Percentiles rank a stretch among this genome's conserved stretches.
phyloP scores from a whole-genome alignment of 2,797 vertebrate genomes.

The Capromys pilorides region DNA sequence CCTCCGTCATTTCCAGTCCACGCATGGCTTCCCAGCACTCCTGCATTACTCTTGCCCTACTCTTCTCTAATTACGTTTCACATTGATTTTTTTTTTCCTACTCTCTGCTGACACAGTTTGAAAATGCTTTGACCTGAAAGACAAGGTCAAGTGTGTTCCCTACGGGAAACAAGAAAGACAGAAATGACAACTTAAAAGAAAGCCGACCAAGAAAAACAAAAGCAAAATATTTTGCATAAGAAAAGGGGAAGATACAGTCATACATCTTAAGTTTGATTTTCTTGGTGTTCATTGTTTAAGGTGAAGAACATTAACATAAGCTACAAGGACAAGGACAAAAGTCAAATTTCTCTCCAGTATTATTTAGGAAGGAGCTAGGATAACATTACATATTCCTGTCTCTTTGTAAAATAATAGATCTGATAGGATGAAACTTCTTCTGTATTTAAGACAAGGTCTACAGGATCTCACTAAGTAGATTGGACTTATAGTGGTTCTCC shows the following conservation, averaged over 20 bases:
- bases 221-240: constrained; percentile 67
- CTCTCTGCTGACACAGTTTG: constrained; percentile 85
- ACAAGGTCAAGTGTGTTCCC: constrained; percentile 87
- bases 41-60: constrained; percentile 81
- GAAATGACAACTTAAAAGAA: constrained; percentile 54
- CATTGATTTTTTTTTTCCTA: constrained; percentile 85
- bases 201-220: constrained; percentile 67
- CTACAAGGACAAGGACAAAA: constrained; percentile 37
- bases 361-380: constrained; percentile 54
- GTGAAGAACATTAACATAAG: constrained; percentile 74
- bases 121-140: constrained; percentile 86
- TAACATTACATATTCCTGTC: constrained; percentile 69
- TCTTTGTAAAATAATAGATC: constrained; percentile 32
- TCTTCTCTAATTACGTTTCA: constrained; percentile 83
- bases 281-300: constrained; percentile 69
- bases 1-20: constrained; percentile 76
- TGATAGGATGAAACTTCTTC: constrained; percentile 51
- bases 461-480: too few species aligned
- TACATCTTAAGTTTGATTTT: constrained; percentile 66
- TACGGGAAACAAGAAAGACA: constrained; percentile 82
- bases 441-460: too few species aligned
- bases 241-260: neutral
- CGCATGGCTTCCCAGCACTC: constrained; percentile 83
- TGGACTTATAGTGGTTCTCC: too few species aligned
- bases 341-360: constrained; percentile 49